Conservation (phyloP, 2,797 vertebrate species). For the Manis javanica region DNA sequence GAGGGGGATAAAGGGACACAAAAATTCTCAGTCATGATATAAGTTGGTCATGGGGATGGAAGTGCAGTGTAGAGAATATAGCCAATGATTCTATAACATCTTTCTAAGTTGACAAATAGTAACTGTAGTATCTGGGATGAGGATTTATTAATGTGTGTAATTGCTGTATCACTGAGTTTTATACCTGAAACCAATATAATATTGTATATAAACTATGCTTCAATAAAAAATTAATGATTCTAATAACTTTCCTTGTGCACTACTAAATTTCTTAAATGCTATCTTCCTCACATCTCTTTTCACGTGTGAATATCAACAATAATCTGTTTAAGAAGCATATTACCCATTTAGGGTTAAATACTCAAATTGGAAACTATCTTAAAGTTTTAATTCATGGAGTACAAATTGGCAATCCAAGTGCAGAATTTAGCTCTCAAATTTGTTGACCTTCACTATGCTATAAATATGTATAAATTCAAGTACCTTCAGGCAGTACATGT, state of each 20-base stretch:
- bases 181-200: too few species aligned
- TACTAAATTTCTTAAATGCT: constrained; percentile 12
- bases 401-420: background rate
- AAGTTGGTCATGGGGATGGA: too few species aligned
- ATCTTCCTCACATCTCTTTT: background rate
- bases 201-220: too few species aligned
- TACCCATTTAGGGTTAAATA: background rate
- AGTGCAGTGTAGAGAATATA: too few species aligned
- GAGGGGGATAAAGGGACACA: too few species aligned
- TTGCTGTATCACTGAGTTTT: too few species aligned
- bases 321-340: background rate
- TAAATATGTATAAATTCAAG: background rate
- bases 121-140: too few species aligned
- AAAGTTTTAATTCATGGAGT: background rate
- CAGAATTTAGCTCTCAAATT: background rate
- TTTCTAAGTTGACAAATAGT: too few species aligned
- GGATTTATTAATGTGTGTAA: too few species aligned
- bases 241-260: background rate
- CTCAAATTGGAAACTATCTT: background rate
- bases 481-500: background rate
- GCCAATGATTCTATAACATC: too few species aligned
- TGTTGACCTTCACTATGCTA: background rate
- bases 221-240: background rate
- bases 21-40: too few species aligned
- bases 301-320: background rate